These are phyloP conservation scores for Lucifuga dentata DNA, from an alignment of 2,113 vertebrate genomes.

Conservation along the genomic window DNA sequence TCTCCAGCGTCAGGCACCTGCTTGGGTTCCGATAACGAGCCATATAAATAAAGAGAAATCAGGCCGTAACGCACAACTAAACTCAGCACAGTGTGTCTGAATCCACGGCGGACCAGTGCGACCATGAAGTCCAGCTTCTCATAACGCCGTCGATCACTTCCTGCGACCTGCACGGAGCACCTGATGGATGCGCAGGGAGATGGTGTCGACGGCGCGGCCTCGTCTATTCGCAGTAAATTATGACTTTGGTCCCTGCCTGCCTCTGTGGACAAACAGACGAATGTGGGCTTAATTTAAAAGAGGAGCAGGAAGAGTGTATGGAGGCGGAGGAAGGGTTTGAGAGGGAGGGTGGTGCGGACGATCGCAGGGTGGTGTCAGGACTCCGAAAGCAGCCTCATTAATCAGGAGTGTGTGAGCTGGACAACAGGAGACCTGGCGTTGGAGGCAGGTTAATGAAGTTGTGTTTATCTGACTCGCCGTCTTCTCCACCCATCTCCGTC, in stretches of 20 bases:
- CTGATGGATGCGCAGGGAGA: conserved; percentile 48
- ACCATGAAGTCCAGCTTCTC: conserved; percentile 19
- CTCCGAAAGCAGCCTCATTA: conserved; percentile 73
- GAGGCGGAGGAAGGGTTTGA: background rate
- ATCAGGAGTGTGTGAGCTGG: conserved; percentile 67
- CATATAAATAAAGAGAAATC: conserved; percentile 58
- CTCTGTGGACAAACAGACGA: background rate
- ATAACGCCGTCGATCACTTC: conserved; percentile 57
- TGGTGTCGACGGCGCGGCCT: conserved; percentile 23
- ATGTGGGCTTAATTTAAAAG: background rate
- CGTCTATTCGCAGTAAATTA: conserved; percentile 35
- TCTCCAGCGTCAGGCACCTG: conserved; percentile 26
- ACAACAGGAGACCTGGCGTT: conserved; percentile 51
- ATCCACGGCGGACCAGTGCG: conserved; percentile 47
- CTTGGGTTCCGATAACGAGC: conserved; percentile 32
- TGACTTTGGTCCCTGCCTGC: conserved; percentile 6
- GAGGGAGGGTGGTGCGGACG: conserved; percentile 15
- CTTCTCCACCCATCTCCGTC: conserved; percentile 39
- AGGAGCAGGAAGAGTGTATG: background rate
- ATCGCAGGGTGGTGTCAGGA: conserved; percentile 42
- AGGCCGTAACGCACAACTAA: conserved; percentile 43
- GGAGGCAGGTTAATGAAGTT: conserved; percentile 68
- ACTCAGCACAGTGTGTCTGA: conserved; percentile 36
- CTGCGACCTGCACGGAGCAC: conserved; percentile 19
- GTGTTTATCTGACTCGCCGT: conserved; percentile 65